Base-by-base conservation (phyloP, 2,888 invertebrate genomes). In the Panorpa germanica region DNA sequence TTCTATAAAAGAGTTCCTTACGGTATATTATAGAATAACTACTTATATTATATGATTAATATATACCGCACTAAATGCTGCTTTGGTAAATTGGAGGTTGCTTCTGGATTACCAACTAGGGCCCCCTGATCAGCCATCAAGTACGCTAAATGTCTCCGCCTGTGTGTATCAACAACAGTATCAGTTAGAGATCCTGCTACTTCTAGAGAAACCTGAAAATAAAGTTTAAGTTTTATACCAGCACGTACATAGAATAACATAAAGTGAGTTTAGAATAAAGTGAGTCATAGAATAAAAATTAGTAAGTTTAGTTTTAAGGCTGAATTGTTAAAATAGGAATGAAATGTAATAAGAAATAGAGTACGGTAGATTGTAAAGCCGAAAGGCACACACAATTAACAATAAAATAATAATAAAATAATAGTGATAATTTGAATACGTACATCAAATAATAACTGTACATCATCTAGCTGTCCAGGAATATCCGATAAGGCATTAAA, bases 61-160 rank as follows among this genome's bases (percentile, higher is more conserved):
- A 33, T 37, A 35, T 45, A 69, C 71, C 74, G 65, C 45, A 70
- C 75, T 12, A 85, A 60, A 46, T 83, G 83, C 52, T 93, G 93
- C 51, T 95, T 95, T 5, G 95, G 93, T 38, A 95, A 63, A 59
- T 91, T 91, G 2, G 82, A 73, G 2, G 76, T 70, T 9, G 77
- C 77, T 47, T 85, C 82, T 3, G 90, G 88, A 56, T 88, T 90
- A 4, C 81, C 82, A 21, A 90, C 82, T 34, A 93, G 60, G 31
- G 83, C 83, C 22, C 93, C 95, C 50, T 90, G 90, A 53, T 93
- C 93, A 19, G 90, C 86, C 91, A 93, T 93, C 25, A 96, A 60
- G 53, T 91, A 90, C 7, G 95, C 95, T 39, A 91, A 65, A 55
- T 93, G 91, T 39, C 90, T 70, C 37, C 90, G 66, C 31, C 93